These are phyloP conservation scores for Lasioglossum leucozonium DNA, from an alignment of 2,888 invertebrate species.

Conservation along the genomic window DNA sequence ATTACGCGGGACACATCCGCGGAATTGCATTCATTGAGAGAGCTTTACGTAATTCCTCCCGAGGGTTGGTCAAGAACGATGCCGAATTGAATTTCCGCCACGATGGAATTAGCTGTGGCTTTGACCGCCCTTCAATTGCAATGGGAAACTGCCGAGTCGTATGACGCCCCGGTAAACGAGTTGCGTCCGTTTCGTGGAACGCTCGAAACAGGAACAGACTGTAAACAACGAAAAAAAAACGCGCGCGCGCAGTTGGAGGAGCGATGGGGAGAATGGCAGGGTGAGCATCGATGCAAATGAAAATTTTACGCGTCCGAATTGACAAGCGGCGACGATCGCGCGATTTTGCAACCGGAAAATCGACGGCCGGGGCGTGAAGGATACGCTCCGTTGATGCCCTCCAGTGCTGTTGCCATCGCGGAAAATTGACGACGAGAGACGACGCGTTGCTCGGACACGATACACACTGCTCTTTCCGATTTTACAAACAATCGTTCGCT, in stretches of 20 bases:
- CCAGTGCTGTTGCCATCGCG: background rate
- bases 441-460: background rate
- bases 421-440: conserved; percentile 1
- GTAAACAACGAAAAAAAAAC: background rate
- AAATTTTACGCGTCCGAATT: conserved; percentile 54
- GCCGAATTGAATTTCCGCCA: conserved; percentile 77
- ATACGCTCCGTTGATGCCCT: background rate
- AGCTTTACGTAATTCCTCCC: conserved; percentile 72
- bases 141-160: conserved; percentile 71
- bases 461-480: background rate
- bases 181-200: conserved; percentile 67
- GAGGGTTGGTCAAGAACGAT: conserved; percentile 70
- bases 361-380: conserved; percentile 23
- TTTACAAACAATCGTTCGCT: background rate
- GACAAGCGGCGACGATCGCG: conserved; percentile 17
- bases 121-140: conserved; percentile 78
- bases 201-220: conserved; percentile 26
- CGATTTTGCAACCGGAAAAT: conserved; percentile 32
- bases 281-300: conserved; percentile 50
- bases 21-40: conserved; percentile 67
- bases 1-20: conserved; percentile 42
- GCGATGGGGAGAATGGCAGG: background rate
- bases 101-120: conserved; percentile 69
- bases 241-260: background rate
- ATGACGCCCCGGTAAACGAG: conserved; percentile 70